Percentiles rank a stretch among this genome's conserved stretches.
Conservation (phyloP, 2,888 invertebrate species). For the Platycheirus albimanus region DNA sequence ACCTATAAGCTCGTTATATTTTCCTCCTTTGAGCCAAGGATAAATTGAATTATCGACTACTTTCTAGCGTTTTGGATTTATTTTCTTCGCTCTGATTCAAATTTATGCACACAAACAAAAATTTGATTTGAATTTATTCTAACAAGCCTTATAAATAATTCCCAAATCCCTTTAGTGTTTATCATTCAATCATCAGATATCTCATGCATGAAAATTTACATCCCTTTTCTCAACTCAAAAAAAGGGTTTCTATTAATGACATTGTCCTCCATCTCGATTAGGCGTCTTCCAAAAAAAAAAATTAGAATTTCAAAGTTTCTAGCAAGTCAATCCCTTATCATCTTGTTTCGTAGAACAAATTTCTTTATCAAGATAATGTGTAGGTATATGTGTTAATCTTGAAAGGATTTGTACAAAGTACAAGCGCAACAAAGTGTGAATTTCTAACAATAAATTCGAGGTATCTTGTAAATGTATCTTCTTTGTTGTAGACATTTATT, state of each 20-base stretch:
- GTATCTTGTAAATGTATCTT: neutral
- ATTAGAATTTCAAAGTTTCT: conserved; percentile 3
- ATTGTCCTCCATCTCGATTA: conserved; percentile 10
- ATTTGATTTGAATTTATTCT: neutral
- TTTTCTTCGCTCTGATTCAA: too few species aligned
- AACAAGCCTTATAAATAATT: conserved; percentile 3
- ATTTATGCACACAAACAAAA: too few species aligned
- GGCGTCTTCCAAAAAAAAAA: too few species aligned
- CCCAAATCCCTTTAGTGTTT: neutral
- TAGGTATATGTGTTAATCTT: neutral
- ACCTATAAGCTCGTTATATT: too few species aligned
- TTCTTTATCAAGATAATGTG: neutral
- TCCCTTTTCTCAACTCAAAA: neutral
- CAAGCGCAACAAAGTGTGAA: conserved; percentile 16
- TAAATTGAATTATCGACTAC: too few species aligned
- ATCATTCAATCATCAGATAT: conserved; percentile 14
- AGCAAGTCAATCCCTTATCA: conserved; percentile 17
- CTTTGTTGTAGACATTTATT: neutral
- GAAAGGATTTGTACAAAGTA: neutral
- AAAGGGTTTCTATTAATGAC: conserved; percentile 1
- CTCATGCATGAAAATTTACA: conserved; percentile 16
- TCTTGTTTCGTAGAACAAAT: neutral
- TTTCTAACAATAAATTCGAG: neutral
- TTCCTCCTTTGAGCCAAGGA: too few species aligned
- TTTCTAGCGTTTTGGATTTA: too few species aligned